phyloP scores from a whole-genome alignment of 2,888 invertebrate genomes.

The Caenorhabditis doughertyi region DNA sequence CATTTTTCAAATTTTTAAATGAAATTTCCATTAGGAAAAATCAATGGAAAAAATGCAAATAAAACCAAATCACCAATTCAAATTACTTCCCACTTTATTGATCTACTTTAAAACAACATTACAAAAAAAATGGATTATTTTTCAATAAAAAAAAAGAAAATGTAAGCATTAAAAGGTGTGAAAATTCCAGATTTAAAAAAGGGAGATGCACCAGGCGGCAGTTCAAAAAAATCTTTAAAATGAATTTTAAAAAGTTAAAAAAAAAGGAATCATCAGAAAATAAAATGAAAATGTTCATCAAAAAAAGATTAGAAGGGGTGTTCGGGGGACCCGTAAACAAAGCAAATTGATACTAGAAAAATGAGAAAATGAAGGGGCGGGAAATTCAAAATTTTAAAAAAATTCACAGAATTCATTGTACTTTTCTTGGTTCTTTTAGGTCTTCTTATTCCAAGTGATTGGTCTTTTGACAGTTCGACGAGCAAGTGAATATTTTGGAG shows the following conservation, averaged over 20 bases:
- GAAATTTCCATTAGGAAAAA: too few relatives aligned
- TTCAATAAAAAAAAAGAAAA: too few relatives aligned
- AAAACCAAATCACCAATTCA: not conserved
- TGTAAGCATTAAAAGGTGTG: too few relatives aligned
- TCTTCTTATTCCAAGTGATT: constrained; percentile 5
- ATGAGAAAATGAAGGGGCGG: not conserved
- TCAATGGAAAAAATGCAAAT: too few relatives aligned
- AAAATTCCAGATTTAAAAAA: too few relatives aligned
- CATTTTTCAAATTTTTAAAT: too few relatives aligned
- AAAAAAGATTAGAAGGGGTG: not conserved
- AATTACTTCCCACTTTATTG: too few relatives aligned
- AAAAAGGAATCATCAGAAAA: not conserved
- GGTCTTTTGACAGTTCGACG: constrained; percentile 41
- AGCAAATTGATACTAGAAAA: constrained; percentile 1
- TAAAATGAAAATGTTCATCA: not conserved
- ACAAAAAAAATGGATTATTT: too few relatives aligned
- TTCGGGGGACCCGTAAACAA: not conserved
- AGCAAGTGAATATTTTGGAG: not conserved
- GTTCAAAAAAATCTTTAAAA: too few relatives aligned
- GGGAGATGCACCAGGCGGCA: too few relatives aligned
- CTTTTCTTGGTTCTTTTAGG: not conserved
- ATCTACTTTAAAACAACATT: too few relatives aligned
- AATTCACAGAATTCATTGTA: constrained; percentile 43
- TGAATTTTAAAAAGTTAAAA: too few relatives aligned
- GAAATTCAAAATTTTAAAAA: not conserved